Base-by-base conservation (phyloP, 2,797 vertebrate genomes). In the Cygnus olor region DNA sequence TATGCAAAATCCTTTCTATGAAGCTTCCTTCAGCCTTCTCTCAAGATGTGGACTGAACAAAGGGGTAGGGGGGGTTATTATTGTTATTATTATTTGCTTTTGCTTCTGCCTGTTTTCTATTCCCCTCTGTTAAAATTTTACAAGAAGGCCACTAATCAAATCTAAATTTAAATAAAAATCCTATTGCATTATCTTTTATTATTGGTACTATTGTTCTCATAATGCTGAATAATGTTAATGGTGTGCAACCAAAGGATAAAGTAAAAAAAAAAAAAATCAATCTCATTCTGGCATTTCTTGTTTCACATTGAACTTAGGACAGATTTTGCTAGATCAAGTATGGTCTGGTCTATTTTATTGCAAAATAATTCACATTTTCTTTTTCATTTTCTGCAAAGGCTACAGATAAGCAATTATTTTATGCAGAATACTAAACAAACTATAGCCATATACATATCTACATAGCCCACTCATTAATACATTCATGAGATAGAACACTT, bases 141-240 rank as follows among this genome's bases (percentile, higher is more conserved):
- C 63, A 88, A 53, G 20, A 51, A 77, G 18, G 18, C 22, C 64
- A 82, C 90, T 84, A 57, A 90, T 96, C 68, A 96, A 88, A 88
- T 32, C 34, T 53, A 69, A 83, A 95, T 95, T 93, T 95, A 94
- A 97, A 94, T 95, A 79, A 91, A 94, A 86, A 86, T 30, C 22
- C 14, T 61, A 77, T 71, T 94, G 53, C 40, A 68, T 94, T 95
- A 84, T 53, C 70, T 93, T 96, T 94, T 94, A 91, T 88, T 96
- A 80, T 88, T 70, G 54, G n/a, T 79, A 71, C 16, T 70, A 61
- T 64, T 93, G 77, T 47, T 81, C n/a, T 79, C 66, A 47, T 81
- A 80, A 72, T 53, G 53, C 36, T 87, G 80, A 93, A 79, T 86
- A 77, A 88, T 44, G 64, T 68, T 94, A 82, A 86, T 65, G 56